Base-by-base conservation (phyloP, 2,113 vertebrate species). In the Catharus fuscescens region DNA sequence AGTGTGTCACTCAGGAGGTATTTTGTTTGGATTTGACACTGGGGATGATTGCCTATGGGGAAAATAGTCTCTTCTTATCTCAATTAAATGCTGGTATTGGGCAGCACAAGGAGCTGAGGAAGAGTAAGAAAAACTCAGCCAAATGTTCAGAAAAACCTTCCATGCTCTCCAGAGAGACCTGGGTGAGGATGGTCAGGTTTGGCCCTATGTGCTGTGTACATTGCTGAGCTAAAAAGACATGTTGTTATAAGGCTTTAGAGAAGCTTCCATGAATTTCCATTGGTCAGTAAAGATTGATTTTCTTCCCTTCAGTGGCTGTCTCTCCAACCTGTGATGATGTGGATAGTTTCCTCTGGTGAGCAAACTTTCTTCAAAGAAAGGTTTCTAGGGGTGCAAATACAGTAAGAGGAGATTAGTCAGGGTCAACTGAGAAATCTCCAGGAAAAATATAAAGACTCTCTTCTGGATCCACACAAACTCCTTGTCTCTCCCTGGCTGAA, bases 341-440 rank as follows among this genome's bases (percentile, higher is more conserved):
- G 36, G 25, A 64, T 8, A 69, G 44, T 38, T 93, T 88, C 10
- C 23, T 71, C 74, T 82, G 62, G 32, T 64, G 52, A 92, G 29
- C 8, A 92, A 93, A 84, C 8, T 32, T 83, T 80, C 80, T 78
- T 78, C 56, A 90, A 94, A 92, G 7, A 86, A 90, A 76, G 40
- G 38, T 84, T 93, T 93, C 90, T 69, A 90, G 25, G 47, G 38
- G 31, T 86, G 31, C 9, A 86, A 95, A 92, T 84, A 69, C 36
- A 60, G 40, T 73, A 69, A 95, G 34, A 91, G 44, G 14, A 80
- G 76, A 96, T 93, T 96, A 91, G 59, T 88, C 52, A 60, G 66
- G 23, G 56, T 83, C 52, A 84, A 36, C 42, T 53, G 56, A 93
- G 42, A 95, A 95, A 87, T 42, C 60, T 53, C 67, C 18, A 53